phyloP scores from a whole-genome alignment of 2,797 vertebrate genomes.

The Neosilurus hyrtlii region DNA sequence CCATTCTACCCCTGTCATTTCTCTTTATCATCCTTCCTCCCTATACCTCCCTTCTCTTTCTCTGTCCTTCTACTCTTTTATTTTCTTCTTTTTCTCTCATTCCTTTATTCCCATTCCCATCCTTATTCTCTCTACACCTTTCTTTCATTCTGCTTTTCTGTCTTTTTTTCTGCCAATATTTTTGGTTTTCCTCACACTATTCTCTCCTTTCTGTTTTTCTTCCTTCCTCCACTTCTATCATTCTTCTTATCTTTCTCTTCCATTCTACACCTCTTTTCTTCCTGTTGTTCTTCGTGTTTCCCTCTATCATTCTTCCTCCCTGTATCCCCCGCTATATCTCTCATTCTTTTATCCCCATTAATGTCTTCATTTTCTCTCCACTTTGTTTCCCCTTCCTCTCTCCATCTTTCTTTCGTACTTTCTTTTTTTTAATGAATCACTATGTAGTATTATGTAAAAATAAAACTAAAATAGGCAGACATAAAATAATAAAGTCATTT shows the following conservation, averaged over 20 bases:
- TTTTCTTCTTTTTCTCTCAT: no score
- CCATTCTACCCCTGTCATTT: no score
- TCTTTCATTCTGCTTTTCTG: not conserved
- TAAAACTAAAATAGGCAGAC: no score
- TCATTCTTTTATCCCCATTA: not conserved
- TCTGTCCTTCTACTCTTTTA: not conserved
- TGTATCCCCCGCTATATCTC: not conserved
- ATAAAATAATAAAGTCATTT: not conserved
- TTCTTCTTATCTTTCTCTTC: no score
- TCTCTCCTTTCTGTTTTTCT: no score
- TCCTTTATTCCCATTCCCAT: no score
- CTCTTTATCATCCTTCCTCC: not conserved
- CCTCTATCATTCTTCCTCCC: not conserved
- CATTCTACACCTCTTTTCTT: not conserved
- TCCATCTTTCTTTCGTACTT: not conserved
- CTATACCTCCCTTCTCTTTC: not conserved
- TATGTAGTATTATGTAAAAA: not conserved
- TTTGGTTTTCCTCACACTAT: no score
- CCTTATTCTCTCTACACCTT: not conserved
- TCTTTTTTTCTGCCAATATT: no score
- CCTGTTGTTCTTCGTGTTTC: no score
- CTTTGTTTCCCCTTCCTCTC: not conserved
- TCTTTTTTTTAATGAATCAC: not conserved
- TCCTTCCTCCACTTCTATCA: no score
- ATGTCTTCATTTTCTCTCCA: not conserved